Conservation (phyloP, 2,888 invertebrate species). For the Salticus scenicus region DNA sequence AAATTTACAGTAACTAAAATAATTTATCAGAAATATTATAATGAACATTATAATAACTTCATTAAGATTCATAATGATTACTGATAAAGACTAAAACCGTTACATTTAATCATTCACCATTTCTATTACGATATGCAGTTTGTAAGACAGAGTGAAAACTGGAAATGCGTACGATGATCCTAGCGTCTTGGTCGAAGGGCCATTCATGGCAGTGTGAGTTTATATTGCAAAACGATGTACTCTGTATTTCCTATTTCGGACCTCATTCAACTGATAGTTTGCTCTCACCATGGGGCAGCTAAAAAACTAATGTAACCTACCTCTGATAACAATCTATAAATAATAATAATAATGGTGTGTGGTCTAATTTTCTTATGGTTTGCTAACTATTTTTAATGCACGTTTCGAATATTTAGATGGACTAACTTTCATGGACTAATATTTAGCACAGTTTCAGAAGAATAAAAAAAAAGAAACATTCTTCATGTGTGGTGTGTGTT, state of each 20-base stretch:
- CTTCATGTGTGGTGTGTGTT: constrained; percentile 63
- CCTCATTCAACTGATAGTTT: constrained; percentile 62
- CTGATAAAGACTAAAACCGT: too few species aligned
- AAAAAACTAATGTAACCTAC: constrained; percentile 69
- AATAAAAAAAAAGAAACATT: constrained; percentile 21
- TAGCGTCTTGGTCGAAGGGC: not conserved
- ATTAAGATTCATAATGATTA: too few species aligned
- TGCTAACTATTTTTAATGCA: constrained; percentile 69
- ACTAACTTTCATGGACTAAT: constrained; percentile 65
- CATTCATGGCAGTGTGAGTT: not conserved
- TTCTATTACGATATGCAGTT: too few species aligned
- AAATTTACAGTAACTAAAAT: too few species aligned
- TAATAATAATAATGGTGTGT: constrained; percentile 68
- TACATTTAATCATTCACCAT: too few species aligned
- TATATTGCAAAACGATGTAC: constrained; percentile 42
- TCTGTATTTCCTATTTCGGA: constrained; percentile 67
- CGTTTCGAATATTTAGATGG: constrained; percentile 68
- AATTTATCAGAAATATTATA: too few species aligned
- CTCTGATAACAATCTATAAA: constrained; percentile 68
- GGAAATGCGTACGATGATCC: not conserved
- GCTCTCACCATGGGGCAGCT: constrained; percentile 53
- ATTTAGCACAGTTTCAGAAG: constrained; percentile 61
- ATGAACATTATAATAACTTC: too few species aligned
- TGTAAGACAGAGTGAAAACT: too few species aligned
- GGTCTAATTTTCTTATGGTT: constrained; percentile 68